Conservation (phyloP, 2,888 invertebrate genomes). For the Drosophila algonquin region DNA sequence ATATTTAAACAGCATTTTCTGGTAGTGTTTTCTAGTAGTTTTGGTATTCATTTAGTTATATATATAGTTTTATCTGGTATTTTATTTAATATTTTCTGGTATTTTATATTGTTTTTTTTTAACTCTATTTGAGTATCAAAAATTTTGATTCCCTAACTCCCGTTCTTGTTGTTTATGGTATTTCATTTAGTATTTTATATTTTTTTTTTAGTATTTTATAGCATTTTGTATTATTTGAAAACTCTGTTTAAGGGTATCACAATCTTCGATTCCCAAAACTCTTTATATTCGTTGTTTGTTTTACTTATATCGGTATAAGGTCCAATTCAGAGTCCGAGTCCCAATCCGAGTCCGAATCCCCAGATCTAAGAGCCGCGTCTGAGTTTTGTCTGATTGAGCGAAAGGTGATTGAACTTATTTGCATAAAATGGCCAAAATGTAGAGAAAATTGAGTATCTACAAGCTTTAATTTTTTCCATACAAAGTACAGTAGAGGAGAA, state of each 20-base stretch:
- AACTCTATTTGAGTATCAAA: too few relatives aligned
- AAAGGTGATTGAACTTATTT: slow-evolving; percentile 78
- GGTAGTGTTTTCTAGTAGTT: too few relatives aligned
- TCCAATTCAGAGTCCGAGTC: not conserved
- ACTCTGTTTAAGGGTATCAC: not conserved
- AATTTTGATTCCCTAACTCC: too few relatives aligned
- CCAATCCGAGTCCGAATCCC: not conserved
- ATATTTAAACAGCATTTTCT: too few relatives aligned
- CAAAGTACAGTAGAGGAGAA: not conserved
- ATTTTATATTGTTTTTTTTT: too few relatives aligned
- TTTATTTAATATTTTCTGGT: too few relatives aligned
- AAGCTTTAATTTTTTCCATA: slow-evolving; percentile 61
- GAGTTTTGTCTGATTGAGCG: slow-evolving; percentile 65
- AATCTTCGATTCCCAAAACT: not conserved
- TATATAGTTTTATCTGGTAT: too few relatives aligned
- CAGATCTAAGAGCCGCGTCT: slow-evolving; percentile 34
- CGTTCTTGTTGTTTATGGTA: too few relatives aligned
- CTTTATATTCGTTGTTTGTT: not conserved
- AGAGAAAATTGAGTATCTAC: slow-evolving; percentile 30
- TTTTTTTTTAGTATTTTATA: not conserved
- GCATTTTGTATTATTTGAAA: too few relatives aligned
- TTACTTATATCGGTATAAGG: not conserved
- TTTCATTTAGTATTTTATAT: too few relatives aligned
- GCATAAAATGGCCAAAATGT: slow-evolving; percentile 66
- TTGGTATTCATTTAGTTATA: too few relatives aligned